These are phyloP conservation scores for Thamnaconus septentrionalis DNA, from an alignment of 2,113 vertebrate species.

Conservation along the genomic window DNA sequence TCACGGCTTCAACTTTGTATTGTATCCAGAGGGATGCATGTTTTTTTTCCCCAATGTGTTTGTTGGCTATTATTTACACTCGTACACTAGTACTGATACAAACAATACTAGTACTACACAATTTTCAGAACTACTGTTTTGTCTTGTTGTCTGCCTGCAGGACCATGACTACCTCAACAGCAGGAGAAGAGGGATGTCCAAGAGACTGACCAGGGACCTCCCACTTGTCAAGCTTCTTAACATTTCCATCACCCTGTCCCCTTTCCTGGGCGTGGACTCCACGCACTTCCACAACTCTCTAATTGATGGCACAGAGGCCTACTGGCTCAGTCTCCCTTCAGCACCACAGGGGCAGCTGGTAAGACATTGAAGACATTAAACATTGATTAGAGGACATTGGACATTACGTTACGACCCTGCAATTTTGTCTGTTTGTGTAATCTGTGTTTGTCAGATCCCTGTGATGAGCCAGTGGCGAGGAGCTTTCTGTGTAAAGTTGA, in stretches of 20 bases:
- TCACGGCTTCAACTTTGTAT: not conserved
- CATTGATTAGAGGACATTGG: no score
- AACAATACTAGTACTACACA: not conserved
- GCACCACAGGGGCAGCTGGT: constrained; percentile 74
- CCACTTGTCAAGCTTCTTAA: constrained; percentile 75
- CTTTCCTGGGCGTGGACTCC: constrained; percentile 79
- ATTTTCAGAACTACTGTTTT: no score
- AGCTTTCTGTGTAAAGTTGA: constrained; percentile 83
- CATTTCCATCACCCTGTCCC: constrained; percentile 86
- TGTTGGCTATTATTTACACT: not conserved
- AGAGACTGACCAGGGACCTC: constrained; percentile 73
- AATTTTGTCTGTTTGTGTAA: not conserved
- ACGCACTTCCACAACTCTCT: constrained; percentile 82
- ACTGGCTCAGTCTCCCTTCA: constrained; percentile 83
- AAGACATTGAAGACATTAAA: constrained; percentile 29
- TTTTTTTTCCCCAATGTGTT: no score
- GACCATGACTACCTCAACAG: constrained; percentile 68
- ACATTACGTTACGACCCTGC: no score
- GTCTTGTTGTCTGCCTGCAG: constrained; percentile 30
- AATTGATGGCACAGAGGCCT: constrained; percentile 63
- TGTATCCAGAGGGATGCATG: not conserved
- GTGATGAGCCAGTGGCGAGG: constrained; percentile 84
- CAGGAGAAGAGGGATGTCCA: constrained; percentile 76
- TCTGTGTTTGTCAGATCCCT: constrained; percentile 70
- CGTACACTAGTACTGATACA: no score